Evolutionary conservation across 2,797 vertebrate genomes (phyloP).

Genomic region (Microctenopoma lineatum): DNA sequence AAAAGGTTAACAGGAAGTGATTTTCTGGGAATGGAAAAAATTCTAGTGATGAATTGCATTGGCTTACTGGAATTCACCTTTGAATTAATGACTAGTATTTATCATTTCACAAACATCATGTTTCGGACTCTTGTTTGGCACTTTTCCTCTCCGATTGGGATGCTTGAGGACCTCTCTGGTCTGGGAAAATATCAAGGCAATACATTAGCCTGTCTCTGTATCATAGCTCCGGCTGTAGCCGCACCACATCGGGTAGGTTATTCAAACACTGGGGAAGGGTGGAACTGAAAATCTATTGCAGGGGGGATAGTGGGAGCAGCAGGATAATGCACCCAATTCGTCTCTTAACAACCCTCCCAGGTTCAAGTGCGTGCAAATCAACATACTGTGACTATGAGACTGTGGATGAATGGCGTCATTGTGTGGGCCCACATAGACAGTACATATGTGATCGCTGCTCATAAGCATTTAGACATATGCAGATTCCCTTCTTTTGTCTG

Average conservation of each 20-base stretch:
- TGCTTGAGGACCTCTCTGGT: slow-evolving; percentile 48
- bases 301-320: slow-evolving; percentile 16
- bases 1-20: slow-evolving; percentile 83
- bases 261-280: slow-evolving; percentile 26
- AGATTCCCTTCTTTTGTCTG: slow-evolving; percentile 63
- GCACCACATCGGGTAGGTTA: slow-evolving; percentile 9
- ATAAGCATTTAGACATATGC: slow-evolving; percentile 66
- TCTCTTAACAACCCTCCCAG: slow-evolving; percentile 47
- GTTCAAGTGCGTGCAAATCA: slow-evolving; percentile 60
- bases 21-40: slow-evolving; percentile 77
- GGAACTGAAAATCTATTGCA: slow-evolving; percentile 44
- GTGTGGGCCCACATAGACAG: slow-evolving; percentile 38
- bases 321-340: slow-evolving; percentile 37
- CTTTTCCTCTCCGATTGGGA: slow-evolving; percentile 44
- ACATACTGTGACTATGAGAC: slow-evolving; percentile 29
- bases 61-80: slow-evolving; percentile 75
- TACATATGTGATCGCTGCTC: slow-evolving; percentile 56
- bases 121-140: slow-evolving; percentile 36
- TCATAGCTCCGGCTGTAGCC: slow-evolving; percentile 15
- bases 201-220: slow-evolving; percentile 52
- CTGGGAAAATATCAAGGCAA: slow-evolving; percentile 61
- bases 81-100: slow-evolving; percentile 82
- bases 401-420: slow-evolving; percentile 52
- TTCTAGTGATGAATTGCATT: slow-evolving; percentile 76
- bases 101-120: slow-evolving; percentile 70